Conservation (phyloP, 2,888 invertebrate species). For the Agrotis puta region DNA sequence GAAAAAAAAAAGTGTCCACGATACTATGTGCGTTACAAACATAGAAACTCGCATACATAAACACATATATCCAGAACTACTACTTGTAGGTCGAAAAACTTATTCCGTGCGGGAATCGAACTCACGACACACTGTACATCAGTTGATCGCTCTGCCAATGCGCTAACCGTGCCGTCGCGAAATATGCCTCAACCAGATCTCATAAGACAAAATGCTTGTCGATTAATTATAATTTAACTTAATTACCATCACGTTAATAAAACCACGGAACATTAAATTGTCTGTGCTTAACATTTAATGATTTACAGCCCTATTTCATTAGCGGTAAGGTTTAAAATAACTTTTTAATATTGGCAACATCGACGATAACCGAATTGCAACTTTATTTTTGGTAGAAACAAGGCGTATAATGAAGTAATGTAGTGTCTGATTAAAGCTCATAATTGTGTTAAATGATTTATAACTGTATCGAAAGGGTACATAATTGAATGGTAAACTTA, state of each 20-base stretch:
- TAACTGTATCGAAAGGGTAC: conserved; percentile 21
- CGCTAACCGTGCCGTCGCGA: too few species aligned
- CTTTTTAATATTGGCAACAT: not conserved
- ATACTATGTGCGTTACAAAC: too few species aligned
- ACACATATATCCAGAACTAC: too few species aligned
- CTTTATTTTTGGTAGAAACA: accelerated
- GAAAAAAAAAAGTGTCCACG: too few species aligned
- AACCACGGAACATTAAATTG: conserved; percentile 17
- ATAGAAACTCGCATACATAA: too few species aligned
- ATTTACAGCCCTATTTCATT: conserved; percentile 29
- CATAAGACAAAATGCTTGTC: conserved; percentile 8
- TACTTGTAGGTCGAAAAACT: too few species aligned
- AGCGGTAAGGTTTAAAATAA: conserved; percentile 2
- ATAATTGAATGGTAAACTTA: conserved; percentile 29
- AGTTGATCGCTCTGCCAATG: too few species aligned
- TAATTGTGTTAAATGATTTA: conserved; percentile 40
- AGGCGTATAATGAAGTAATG: not conserved
- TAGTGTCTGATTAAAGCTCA: conserved; percentile 7
- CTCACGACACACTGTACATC: too few species aligned
- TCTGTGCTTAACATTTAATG: not conserved
- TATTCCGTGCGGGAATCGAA: too few species aligned
- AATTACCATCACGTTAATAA: conserved; percentile 32
- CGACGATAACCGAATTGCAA: conserved; percentile 10
- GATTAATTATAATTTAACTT: conserved; percentile 25
- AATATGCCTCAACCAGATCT: not conserved